Evolutionary conservation across 2,797 vertebrate species (phyloP), one percentile per base, ranked within the genome.

Genomic region (Sebastes trivittatus): DNA sequence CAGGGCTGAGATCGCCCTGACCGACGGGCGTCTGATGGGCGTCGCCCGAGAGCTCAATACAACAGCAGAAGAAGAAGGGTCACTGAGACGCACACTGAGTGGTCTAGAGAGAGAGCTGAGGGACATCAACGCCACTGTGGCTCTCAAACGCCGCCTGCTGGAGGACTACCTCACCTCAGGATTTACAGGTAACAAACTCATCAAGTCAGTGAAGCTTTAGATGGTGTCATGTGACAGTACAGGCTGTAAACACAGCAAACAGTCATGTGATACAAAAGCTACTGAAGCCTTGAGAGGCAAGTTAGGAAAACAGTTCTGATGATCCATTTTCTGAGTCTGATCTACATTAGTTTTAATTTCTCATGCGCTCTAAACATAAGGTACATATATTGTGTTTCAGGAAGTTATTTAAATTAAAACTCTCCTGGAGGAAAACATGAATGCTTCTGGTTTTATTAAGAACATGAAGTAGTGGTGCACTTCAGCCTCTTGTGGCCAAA

Each of bases 1-100:
- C 70, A 97, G 97, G 87, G 95, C 77, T 54, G 96, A 97, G 91
- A 93, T 97, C 20, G 96, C 96, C 0, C 83, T 96, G 75, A 95
- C 96, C 0, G 96, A 97, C 56, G 95, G 95, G 2, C 94, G 95
- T 49, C 88, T 98, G 66, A 96, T 96, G 94, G 85, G 73, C 1
- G 27, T 96, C 25, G 54, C 90, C 14, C 78, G 62, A 36, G 95
- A 95, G 8, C 80, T 97, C 4, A 96, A 96, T 11, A 58, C 54
- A 13, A 93, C 95, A 4, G 76, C 74, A 0, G 63, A 29, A 67
- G 72, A 81, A 9, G 93, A 96, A 2, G 55, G 22, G 25, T 76
- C 68, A 3, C 89, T 95, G 80, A 93, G 75, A 0, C 2, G 4
- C 25, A 92, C 0, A 2, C 64, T 98, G 72, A 85, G 66, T 0